Evolutionary conservation across 2,888 invertebrate species (phyloP).

Genomic region (Chymomyza amoena): DNA sequence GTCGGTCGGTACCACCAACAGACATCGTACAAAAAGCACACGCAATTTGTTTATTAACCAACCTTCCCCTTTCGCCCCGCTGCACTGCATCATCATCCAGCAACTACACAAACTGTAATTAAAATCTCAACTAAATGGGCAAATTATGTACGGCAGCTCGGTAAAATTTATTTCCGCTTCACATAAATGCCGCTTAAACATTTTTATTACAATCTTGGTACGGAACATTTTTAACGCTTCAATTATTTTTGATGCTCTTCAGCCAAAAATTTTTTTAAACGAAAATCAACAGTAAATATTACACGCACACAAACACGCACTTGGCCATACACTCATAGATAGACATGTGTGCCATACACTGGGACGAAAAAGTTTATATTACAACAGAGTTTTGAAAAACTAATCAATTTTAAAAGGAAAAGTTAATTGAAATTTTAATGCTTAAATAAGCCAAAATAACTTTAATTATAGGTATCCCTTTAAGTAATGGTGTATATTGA

Average conservation of each 20-base stretch:
- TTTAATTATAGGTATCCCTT: no score
- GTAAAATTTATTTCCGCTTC: constrained; percentile 40
- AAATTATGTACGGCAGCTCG: constrained; percentile 49
- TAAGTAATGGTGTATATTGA: no score
- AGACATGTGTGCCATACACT: neutral
- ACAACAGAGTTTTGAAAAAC: no score
- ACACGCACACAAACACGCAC: neutral
- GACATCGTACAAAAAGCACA: neutral
- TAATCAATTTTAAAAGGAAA: no score
- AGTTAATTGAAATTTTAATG: no score
- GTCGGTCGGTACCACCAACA: neutral
- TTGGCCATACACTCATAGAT: neutral
- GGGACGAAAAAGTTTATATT: neutral
- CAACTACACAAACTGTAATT: constrained; percentile 32
- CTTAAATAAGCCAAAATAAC: no score
- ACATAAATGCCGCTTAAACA: constrained; percentile 14
- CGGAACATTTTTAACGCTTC: constrained; percentile 28
- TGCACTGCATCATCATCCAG: neutral
- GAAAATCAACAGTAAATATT: neutral
- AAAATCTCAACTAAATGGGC: constrained; percentile 53
- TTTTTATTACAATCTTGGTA: neutral
- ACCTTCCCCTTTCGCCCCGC: neutral
- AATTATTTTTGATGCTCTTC: constrained; percentile 8
- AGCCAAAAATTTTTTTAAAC: neutral
- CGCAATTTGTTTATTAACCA: constrained; percentile 31